Evolutionary conservation across 1,140 invertebrate genomes (phyloP).

Genomic region (Ips typographus): DNA sequence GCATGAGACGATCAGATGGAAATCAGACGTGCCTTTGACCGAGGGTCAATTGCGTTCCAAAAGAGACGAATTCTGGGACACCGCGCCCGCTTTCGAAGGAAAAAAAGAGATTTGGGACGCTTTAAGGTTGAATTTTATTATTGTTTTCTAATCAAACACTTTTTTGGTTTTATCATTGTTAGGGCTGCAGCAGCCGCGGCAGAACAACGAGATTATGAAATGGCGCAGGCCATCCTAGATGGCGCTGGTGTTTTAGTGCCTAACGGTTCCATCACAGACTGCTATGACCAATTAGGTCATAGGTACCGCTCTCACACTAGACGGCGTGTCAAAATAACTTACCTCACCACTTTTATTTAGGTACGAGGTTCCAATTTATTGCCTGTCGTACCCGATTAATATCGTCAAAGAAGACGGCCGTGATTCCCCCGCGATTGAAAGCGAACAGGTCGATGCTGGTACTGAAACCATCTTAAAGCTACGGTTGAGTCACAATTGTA

Average conservation of each 20-base stretch:
- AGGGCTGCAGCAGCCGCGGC: conserved; percentile 83
- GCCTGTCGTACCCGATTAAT: conserved; percentile 91
- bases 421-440: conserved; percentile 81
- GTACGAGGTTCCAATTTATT: conserved; percentile 94
- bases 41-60: conserved; percentile 92
- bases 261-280: conserved; percentile 92
- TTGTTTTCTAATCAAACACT: not conserved
- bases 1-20: conserved; percentile 93
- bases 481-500: conserved; percentile 81
- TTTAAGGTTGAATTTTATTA: conserved; percentile 58
- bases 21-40: conserved; percentile 91
- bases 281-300: conserved; percentile 95
- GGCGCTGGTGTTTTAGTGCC: conserved; percentile 93
- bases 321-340: not conserved
- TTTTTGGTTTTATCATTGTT: not conserved
- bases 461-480: conserved; percentile 81
- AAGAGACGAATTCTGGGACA: conserved; percentile 97
- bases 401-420: conserved; percentile 86
- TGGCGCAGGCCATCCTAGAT: conserved; percentile 95
- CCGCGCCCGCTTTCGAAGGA: conserved; percentile 94
- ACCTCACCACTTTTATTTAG: not conserved
- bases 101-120: conserved; percentile 98
- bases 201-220: conserved; percentile 84
- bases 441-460: conserved; percentile 79
- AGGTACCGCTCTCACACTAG: conserved; percentile 50